A percentile compares a stretch with the other conserved stretches of the same genome.
These are phyloP conservation scores for Morpho helenor DNA, from an alignment of 2,888 invertebrate genomes.

Conservation along the genomic window DNA sequence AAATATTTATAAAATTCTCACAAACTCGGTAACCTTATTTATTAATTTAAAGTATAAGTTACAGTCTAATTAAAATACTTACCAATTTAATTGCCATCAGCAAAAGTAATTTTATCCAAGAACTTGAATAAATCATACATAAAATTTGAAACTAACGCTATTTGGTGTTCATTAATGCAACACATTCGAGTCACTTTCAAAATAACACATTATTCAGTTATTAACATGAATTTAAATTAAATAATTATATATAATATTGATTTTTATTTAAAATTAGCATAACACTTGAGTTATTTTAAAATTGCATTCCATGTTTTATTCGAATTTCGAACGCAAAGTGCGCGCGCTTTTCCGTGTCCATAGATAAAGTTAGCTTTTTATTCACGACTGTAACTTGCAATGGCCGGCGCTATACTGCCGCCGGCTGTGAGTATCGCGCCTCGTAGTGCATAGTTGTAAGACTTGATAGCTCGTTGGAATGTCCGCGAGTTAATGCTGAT, in stretches of 20 bases:
- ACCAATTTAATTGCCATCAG: slow-evolving; percentile 76
- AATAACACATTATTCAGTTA: slow-evolving; percentile 31
- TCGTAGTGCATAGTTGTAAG: slow-evolving; percentile 18
- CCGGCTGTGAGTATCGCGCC: slow-evolving; percentile 10
- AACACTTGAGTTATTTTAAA: slow-evolving; percentile 5
- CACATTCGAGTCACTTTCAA: slow-evolving; percentile 38
- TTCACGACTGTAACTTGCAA: slow-evolving; percentile 21
- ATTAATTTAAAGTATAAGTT: too few species aligned
- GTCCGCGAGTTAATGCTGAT: slow-evolving; percentile 16
- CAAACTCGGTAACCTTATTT: too few species aligned
- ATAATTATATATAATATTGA: neutral
- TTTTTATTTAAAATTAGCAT: neutral
- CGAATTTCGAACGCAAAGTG: slow-evolving; percentile 10
- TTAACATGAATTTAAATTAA: slow-evolving; percentile 14
- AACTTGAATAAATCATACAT: slow-evolving; percentile 79
- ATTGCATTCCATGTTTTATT: slow-evolving; percentile 6
- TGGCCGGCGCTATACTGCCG: slow-evolving; percentile 26
- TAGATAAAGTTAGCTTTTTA: slow-evolving; percentile 15
- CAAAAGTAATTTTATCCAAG: slow-evolving; percentile 73
- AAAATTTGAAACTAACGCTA: slow-evolving; percentile 66
- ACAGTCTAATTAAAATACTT: slow-evolving; percentile 36
- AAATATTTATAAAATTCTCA: neutral
- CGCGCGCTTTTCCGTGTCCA: slow-evolving; percentile 25
- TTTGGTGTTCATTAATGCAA: slow-evolving; percentile 51
- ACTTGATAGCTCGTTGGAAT: slow-evolving; percentile 18